Percentiles rank a stretch among this genome's conserved stretches.
Evolutionary conservation across 2,113 vertebrate genomes (phyloP).

Genomic region (Myiozetetes cayanensis): DNA sequence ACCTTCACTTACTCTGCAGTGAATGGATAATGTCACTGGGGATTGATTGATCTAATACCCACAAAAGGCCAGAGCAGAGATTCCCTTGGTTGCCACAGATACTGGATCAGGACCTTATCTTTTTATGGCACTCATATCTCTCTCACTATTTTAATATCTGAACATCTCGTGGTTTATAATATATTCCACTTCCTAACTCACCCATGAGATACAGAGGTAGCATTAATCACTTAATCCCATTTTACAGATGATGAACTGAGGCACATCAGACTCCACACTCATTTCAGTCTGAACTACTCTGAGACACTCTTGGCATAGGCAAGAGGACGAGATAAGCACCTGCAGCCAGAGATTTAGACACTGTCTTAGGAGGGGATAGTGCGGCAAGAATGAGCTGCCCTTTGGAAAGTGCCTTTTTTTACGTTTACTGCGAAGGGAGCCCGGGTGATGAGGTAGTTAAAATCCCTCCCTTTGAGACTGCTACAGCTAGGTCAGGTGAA

Average conservation of each 20-base stretch:
- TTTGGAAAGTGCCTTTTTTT: neutral
- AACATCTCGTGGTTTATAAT: conserved; percentile 36
- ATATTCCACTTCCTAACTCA: conserved; percentile 35
- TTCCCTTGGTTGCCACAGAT: conserved; percentile 71
- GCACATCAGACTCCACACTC: conserved; percentile 29
- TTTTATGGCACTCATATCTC: conserved; percentile 59
- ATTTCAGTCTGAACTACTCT: conserved; percentile 10
- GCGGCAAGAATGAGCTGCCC: neutral
- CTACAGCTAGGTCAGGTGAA: neutral
- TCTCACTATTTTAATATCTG: conserved; percentile 63
- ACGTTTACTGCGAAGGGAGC: neutral
- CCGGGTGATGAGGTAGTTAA: neutral
- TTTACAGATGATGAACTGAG: conserved; percentile 62
- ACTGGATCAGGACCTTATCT: conserved; percentile 70
- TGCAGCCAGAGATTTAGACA: conserved; percentile 40
- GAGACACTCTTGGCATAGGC: conserved; percentile 36
- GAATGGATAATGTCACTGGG: conserved; percentile 71
- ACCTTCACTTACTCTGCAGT: conserved; percentile 68
- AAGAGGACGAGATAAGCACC: conserved; percentile 41
- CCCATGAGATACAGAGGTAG: conserved; percentile 38
- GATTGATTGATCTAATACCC: conserved; percentile 72
- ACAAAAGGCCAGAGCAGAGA: conserved; percentile 69
- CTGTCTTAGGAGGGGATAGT: neutral
- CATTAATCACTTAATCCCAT: conserved; percentile 67
- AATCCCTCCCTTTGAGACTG: neutral